Base-by-base conservation (phyloP, 2,797 vertebrate genomes). In the Crocodylus rhombifer region DNA sequence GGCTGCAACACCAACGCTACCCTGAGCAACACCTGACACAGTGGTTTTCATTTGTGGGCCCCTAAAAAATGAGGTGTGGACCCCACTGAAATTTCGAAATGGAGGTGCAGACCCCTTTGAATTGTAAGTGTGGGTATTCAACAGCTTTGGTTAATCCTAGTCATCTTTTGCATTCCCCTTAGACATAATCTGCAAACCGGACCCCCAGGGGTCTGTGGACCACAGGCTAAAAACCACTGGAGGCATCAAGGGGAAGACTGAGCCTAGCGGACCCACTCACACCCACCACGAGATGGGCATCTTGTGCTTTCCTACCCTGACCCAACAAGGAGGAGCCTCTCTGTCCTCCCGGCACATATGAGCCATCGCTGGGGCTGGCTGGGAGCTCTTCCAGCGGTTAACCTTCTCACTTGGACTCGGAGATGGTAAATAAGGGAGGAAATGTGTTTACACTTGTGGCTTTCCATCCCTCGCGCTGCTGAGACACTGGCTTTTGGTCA, bases 251-350 rank as follows among this genome's bases (percentile, higher is more conserved):
- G 64, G 63, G 26, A 57, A 75, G 18, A 33, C 1, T 20, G 23
- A 10, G 2, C 9, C 23, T 1, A 6, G 36, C 7, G 74, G 10
- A 30, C n/a, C 77, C 78, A 60, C 20, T 55, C 77, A 1, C 25
- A 36, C 2, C 9, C 21, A 56, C 8, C 13, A 14, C 12, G 5
- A 13, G 30, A 28, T 5, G 42, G 42, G 0, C 1, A 3, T 12
- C 64, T 77, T 65, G 76, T 75, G 26, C 12, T 60, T n/a, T 64
- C 28, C 63, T n/a, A 15, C 26, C 58, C 67, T 0, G 1, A 30
- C 30, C 20, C 18, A 14, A 14, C 67, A n/a, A 23, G 28, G 9
- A 8, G 8, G 5, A 5, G 0, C 77, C 33, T 9, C 0, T 18
- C n/a, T 82, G 17, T 76, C 28, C 26, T 80, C 0, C 2, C 57